Base-by-base conservation (phyloP, 37 sponge, comb jelly and placozoan genomes). In the Amphimedon queenslandica region DNA sequence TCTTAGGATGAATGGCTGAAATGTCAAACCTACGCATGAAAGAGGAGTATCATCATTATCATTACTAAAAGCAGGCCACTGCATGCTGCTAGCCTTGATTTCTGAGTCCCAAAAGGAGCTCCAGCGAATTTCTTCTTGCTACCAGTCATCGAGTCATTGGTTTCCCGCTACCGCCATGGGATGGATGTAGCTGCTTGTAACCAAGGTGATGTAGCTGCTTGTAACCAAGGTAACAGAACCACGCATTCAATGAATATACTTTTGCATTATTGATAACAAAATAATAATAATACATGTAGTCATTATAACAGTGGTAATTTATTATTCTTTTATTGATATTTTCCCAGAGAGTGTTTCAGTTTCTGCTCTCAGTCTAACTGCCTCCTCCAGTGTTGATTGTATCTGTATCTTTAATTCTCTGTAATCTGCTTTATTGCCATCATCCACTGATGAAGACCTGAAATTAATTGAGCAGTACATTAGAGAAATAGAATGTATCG, bases 41-140 rank as follows among this genome's bases (percentile, higher is more conserved):
- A 3, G 16, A 36, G 11, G 25, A 42, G 47, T 41, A n/a, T 29
- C 8, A 41, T 29, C 8, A 10, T 39, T 35, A 56, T n/a, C 16
- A 21, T 36, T n/a, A n/a, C n/a, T n/a, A n/a, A n/a, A n/a, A 66
- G 66, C 20, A 71, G 53, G 16, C 11, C 23, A 23, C 56, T 21
- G 55, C 57, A 8, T n/a, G 70, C 37, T 2, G 47, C 66, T 72
- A 42, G 86, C 91, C 94, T 88, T 3, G 89, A 85, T 38, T 89
- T 91, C 51, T 94, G 96, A 24, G 89, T 91, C 25, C 96, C 92
- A 32, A 94, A 94, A 24, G 96, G 96, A 57, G 96, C 96, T 51
- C 96, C 96, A 21, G 36, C 37, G 71, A 76, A 94, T 40, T 70
- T 75, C 80, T 94, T 94, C 43, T 60, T 65, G 23, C 77, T 68